phyloP scores from a whole-genome alignment of 2,888 invertebrate genomes.

The Norana najaformis region DNA sequence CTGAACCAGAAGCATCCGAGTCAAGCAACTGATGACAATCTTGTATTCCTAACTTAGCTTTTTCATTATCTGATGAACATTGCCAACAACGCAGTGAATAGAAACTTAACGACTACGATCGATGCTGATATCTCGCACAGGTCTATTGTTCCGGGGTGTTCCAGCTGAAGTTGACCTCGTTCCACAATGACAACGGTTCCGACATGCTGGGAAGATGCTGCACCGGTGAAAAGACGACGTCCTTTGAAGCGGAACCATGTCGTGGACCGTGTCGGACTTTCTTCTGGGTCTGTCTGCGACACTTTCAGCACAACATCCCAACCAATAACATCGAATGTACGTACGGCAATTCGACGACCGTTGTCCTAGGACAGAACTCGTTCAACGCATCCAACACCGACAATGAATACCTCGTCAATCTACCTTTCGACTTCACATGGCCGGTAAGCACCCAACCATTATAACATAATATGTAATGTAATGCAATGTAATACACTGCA shows the following conservation, averaged over 20 bases:
- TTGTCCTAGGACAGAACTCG: not conserved
- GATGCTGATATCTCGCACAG: not conserved
- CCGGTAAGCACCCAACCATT: slow-evolving; percentile 5
- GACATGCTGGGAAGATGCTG: not conserved
- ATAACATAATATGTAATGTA: not conserved
- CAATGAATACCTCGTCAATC: not conserved
- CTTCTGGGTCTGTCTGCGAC: slow-evolving; percentile 21
- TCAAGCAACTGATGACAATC: not conserved
- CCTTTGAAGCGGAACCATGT: not conserved
- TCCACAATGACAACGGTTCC: not conserved
- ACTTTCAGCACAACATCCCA: not conserved
- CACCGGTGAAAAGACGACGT: not conserved
- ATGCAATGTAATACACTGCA: not conserved
- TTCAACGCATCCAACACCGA: not conserved
- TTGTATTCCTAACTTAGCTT: not conserved
- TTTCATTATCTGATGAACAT: not conserved
- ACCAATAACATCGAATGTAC: not conserved
- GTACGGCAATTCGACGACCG: not conserved
- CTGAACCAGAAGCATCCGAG: not conserved
- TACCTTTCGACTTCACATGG: slow-evolving; percentile 23
- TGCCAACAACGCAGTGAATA: not conserved
- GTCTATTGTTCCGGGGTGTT: slow-evolving; percentile 10
- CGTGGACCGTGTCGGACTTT: slow-evolving; percentile 20
- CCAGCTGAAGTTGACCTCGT: not conserved
- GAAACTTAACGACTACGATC: not conserved